Base-by-base conservation (phyloP, 2,113 vertebrate species). In the Diadophis punctatus region DNA sequence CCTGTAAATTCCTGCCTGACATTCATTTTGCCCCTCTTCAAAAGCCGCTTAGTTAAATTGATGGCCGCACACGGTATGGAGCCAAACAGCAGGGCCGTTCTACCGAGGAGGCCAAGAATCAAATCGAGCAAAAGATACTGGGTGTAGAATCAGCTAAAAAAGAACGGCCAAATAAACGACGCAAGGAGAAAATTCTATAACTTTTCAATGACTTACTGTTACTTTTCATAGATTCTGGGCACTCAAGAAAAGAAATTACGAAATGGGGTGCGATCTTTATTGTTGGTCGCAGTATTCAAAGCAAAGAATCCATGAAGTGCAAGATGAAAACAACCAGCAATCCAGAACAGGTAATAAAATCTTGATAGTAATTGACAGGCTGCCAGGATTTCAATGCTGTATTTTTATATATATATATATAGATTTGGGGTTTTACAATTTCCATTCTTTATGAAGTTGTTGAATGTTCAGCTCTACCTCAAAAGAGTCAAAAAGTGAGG, bases 1-100 rank as follows among this genome's bases (percentile, higher is more conserved):
- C 94, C 93, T 97, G 91, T 95, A 96, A 90, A 23, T 94, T 94
- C 56, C 84, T 48, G 93, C 89, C 86, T 88, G 89, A 93, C 95
- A 56, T 53, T 46, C 34, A 93, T 63, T 88, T 58, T 87, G 93
- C 53, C 43, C 89, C 87, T 80, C 74, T 55, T 93, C 51, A 93
- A 86, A 92, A 92, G 55, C 74, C 22, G 16, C 0, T 88, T 92
- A 80, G 93, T n/a, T 93, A 91, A 95, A 95, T 95, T 89, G 90
- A 58, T 34, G 93, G 90, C 11, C 95, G 46, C 74, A 86, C 93
- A 22, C n/a, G 88, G 88, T 56, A 25, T 1, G 1, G 55, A 93
- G 74, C 86, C 95, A 92, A 90, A n/a, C 5, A 55, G 51, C 87
- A 60, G 25, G 8, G 23, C 9, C 88, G 49, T 58, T 0, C 1